A percentile compares a stretch with the other conserved stretches of the same genome.
Conservation (phyloP, 2,888 invertebrate species). For the Amphipoea lucens region DNA sequence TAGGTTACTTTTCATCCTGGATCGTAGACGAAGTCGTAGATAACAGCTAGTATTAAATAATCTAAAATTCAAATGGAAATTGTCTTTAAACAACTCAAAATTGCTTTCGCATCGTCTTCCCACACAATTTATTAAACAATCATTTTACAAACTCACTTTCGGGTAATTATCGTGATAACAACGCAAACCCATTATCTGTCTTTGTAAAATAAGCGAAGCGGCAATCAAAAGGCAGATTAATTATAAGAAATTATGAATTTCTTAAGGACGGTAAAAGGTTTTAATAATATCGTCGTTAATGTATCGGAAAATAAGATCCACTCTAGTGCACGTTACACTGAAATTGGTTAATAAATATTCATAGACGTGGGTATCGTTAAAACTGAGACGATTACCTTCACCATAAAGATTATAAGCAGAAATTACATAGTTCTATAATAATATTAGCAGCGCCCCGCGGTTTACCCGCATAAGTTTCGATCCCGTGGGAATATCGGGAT, state of each 20-base stretch:
- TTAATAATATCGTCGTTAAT: slow-evolving; percentile 45
- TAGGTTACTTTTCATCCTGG: too few species aligned
- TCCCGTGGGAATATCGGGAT: too few species aligned
- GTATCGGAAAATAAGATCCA: slow-evolving; percentile 50
- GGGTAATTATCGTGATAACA: slow-evolving; percentile 30
- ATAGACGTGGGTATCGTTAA: background rate
- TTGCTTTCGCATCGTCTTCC: slow-evolving; percentile 22
- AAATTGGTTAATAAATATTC: slow-evolving; percentile 39
- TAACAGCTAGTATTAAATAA: too few species aligned
- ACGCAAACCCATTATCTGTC: slow-evolving; percentile 39
- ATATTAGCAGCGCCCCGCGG: too few species aligned
- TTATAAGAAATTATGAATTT: slow-evolving; percentile 49
- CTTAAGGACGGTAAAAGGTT: slow-evolving; percentile 26
- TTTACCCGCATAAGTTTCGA: too few species aligned
- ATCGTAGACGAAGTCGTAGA: too few species aligned
- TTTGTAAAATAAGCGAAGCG: slow-evolving; percentile 37
- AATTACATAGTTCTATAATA: background rate
- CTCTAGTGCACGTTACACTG: slow-evolving; percentile 24
- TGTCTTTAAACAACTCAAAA: slow-evolving; percentile 1
- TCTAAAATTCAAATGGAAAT: background rate
- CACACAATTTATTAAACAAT: slow-evolving; percentile 33
- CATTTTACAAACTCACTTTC: slow-evolving; percentile 29
- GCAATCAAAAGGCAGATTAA: slow-evolving; percentile 43
- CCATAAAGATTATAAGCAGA: background rate
- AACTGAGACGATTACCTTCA: background rate